Conservation (phyloP, 2,888 invertebrate species). For the Ditula angustiorana region DNA sequence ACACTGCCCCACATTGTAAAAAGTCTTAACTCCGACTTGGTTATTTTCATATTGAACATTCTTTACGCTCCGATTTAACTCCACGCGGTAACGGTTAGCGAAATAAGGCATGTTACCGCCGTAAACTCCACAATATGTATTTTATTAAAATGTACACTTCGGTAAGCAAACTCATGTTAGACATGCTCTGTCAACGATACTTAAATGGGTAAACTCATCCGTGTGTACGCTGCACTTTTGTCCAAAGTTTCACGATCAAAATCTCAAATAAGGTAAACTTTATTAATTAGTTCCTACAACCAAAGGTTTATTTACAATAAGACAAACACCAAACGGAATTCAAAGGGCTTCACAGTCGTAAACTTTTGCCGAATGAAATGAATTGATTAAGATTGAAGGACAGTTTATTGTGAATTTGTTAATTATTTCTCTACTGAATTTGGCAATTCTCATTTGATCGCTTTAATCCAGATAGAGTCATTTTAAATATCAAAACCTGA, state of each 20-base stretch:
- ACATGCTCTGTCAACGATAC: constrained; percentile 47
- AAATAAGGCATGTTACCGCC: background rate
- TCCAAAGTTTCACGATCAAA: background rate
- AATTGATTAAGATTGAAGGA: constrained; percentile 16
- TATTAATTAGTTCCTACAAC: constrained; percentile 22
- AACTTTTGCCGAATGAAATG: constrained; percentile 7
- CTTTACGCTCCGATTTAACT: background rate
- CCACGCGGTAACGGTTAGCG: background rate
- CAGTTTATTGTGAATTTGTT: constrained; percentile 1
- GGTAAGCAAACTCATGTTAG: constrained; percentile 63
- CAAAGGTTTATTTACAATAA: constrained; percentile 14
- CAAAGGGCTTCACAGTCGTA: constrained; percentile 10
- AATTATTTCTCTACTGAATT: background rate
- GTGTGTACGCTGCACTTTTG: constrained; percentile 10
- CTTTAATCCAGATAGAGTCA: background rate
- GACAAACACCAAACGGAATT: constrained; percentile 20
- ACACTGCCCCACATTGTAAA: constrained; percentile 7
- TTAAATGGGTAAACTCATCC: constrained; percentile 30
- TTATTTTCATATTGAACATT: background rate
- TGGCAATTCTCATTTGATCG: background rate
- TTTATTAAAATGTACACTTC: constrained; percentile 53
- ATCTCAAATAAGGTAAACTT: constrained; percentile 10
- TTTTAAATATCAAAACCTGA: background rate
- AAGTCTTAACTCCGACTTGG: background rate
- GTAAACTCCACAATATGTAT: background rate